These are phyloP conservation scores for Metopolophium dirhodum DNA, from an alignment of 1,140 invertebrate species.

Conservation along the genomic window DNA sequence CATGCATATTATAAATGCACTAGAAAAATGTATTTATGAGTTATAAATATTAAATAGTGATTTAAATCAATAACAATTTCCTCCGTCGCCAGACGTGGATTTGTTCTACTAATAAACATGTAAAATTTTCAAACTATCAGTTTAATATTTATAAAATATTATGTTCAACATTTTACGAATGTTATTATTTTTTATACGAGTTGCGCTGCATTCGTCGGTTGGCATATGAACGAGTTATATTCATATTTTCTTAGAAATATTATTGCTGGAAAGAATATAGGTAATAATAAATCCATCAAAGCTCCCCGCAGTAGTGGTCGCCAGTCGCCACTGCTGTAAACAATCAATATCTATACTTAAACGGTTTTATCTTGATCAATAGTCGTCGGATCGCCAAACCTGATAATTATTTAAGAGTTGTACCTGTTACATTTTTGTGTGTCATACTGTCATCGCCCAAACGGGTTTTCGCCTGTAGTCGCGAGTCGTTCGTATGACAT, in stretches of 20 bases:
- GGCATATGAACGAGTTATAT: not conserved
- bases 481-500: not conserved
- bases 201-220: not conserved
- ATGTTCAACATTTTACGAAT: not conserved
- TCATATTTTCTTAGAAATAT: not conserved
- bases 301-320: not conserved
- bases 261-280: not conserved
- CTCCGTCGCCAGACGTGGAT: not conserved
- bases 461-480: not conserved
- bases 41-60: not conserved
- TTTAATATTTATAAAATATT: not conserved
- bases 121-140: not conserved
- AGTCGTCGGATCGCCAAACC: not conserved
- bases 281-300: not conserved
- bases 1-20: not conserved
- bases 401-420: conserved; percentile 9
- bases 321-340: not conserved
- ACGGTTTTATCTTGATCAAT: not conserved
- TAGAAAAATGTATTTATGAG: not conserved
- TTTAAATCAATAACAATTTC: not conserved
- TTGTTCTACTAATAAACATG: not conserved
- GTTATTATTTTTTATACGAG: not conserved
- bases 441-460: not conserved
- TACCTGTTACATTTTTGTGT: not conserved
- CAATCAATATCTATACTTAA: not conserved